Conservation (phyloP, 1,140 invertebrate genomes). For the Dinothrombium tinctorium region DNA sequence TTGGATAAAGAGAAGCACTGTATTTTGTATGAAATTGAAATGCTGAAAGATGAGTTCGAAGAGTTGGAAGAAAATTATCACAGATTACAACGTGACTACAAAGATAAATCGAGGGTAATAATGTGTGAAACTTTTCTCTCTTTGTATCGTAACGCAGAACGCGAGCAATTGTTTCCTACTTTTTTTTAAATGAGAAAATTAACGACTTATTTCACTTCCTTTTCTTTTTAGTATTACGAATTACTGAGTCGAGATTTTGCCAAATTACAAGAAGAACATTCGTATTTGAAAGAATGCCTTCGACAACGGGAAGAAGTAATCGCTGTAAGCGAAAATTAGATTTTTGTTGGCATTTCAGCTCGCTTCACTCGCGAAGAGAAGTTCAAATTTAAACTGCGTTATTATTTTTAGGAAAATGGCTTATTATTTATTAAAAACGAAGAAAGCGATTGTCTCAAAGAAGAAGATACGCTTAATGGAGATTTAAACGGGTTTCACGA, state of each 20-base stretch:
- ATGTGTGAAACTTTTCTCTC: slow-evolving; percentile 4
- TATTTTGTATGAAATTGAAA: slow-evolving; percentile 78
- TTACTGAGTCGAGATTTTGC: slow-evolving; percentile 54
- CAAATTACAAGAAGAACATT: slow-evolving; percentile 47
- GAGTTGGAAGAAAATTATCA: slow-evolving; percentile 70
- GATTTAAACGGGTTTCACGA: slow-evolving; percentile 28
- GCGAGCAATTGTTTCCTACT: background rate
- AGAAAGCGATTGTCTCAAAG: background rate
- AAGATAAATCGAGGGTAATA: slow-evolving; percentile 54
- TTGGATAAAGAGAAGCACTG: slow-evolving; percentile 93
- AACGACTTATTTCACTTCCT: slow-evolving; percentile 6
- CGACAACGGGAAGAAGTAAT: slow-evolving; percentile 56
- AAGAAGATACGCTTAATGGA: background rate
- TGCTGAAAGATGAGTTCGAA: slow-evolving; percentile 85
- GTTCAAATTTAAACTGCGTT: background rate
- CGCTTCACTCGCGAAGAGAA: background rate
- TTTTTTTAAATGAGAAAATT: slow-evolving; percentile 1
- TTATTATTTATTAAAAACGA: background rate
- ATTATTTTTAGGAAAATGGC: background rate
- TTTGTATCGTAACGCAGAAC: no score
- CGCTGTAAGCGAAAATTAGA: slow-evolving; percentile 27
- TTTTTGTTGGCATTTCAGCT: background rate
- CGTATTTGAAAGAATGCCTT: slow-evolving; percentile 39
- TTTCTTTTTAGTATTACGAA: slow-evolving; percentile 40
- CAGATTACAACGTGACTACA: slow-evolving; percentile 57